A percentile compares a stretch with the other conserved stretches of the same genome.
Conservation (phyloP, 1,140 invertebrate species). For the Diprion similis region DNA sequence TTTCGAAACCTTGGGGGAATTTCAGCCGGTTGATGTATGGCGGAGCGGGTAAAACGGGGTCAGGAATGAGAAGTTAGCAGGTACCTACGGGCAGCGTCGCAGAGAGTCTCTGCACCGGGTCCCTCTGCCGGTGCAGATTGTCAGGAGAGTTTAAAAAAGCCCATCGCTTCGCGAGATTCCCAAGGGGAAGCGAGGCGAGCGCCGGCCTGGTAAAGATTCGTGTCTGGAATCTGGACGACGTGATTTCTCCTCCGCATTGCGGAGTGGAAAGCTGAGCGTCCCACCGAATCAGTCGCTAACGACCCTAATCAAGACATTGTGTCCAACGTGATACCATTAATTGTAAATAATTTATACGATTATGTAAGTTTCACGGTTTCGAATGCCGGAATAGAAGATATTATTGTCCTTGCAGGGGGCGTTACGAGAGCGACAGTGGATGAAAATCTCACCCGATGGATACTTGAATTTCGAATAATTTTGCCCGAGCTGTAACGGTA, state of each 20-base stretch:
- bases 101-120: too few species aligned
- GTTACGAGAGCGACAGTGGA: not conserved
- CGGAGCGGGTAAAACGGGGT: too few species aligned
- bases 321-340: conserved; percentile 43
- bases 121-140: not conserved
- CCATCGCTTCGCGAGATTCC: not conserved
- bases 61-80: too few species aligned
- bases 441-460: too few species aligned
- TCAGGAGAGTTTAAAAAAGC: conserved; percentile 1
- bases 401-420: not conserved
- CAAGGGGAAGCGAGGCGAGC: not conserved
- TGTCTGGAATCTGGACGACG: conserved; percentile 6
- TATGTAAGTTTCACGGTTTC: not conserved
- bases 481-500: too few species aligned
- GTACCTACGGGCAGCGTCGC: too few species aligned
- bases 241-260: not conserved
- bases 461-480: too few species aligned
- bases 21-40: too few species aligned
- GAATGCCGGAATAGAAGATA: not conserved
- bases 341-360: conserved; percentile 27
- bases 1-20: too few species aligned
- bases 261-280: not conserved
- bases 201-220: not conserved
- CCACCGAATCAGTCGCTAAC: conserved; percentile 2
- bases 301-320: not conserved